Conservation (phyloP, 2,113 vertebrate species). For the Phrynosoma platyrhinos region DNA sequence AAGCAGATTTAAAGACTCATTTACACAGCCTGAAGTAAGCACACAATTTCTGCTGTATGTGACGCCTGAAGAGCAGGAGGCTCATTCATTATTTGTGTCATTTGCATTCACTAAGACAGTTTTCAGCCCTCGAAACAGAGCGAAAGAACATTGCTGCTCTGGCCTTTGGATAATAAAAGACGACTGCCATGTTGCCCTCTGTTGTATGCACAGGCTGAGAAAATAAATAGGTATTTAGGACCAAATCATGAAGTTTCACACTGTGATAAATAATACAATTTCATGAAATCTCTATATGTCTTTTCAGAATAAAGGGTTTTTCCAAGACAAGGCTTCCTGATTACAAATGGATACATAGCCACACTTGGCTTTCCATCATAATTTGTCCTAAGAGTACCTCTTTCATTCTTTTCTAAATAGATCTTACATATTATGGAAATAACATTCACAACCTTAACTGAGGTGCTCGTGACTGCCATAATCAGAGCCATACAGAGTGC, state of each 20-base stretch:
- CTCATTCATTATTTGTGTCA: slow-evolving; percentile 77
- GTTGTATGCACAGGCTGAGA: neutral
- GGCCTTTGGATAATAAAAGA: slow-evolving; percentile 37
- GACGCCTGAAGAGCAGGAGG: slow-evolving; percentile 74
- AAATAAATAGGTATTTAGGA: slow-evolving; percentile 8
- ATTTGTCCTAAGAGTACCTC: neutral
- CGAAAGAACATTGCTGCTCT: slow-evolving; percentile 65
- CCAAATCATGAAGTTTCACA: slow-evolving; percentile 8
- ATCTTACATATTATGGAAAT: slow-evolving; percentile 18
- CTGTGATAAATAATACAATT: slow-evolving; percentile 35
- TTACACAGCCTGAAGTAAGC: slow-evolving; percentile 77
- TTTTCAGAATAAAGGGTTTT: slow-evolving; percentile 21
- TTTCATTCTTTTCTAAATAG: neutral
- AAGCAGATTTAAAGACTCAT: slow-evolving; percentile 73
- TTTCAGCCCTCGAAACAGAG: slow-evolving; percentile 77
- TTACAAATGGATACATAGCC: slow-evolving; percentile 5
- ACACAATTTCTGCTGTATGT: slow-evolving; percentile 65
- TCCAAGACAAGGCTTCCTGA: slow-evolving; percentile 29
- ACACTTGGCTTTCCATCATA: slow-evolving; percentile 11
- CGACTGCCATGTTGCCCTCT: slow-evolving; percentile 45
- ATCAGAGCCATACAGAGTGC: neutral
- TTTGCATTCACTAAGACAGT: slow-evolving; percentile 77
- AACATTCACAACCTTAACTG: neutral
- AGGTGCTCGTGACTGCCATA: neutral
- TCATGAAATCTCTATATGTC: slow-evolving; percentile 33